Conservation (phyloP, 2,113 vertebrate species). For the Asarcornis scutulata region DNA sequence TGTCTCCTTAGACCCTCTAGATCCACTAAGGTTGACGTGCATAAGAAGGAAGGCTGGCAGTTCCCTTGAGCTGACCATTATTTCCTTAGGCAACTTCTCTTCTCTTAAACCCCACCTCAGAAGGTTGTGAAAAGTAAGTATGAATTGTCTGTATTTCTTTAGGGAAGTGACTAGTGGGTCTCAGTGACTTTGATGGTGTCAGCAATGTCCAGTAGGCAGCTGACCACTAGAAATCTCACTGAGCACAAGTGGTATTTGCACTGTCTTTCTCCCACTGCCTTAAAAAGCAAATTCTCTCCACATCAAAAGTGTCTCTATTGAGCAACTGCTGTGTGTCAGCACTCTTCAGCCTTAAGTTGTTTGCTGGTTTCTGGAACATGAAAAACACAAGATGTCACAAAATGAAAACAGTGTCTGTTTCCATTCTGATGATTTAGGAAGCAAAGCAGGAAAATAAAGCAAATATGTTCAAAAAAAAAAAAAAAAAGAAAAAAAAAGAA, state of each 20-base stretch:
- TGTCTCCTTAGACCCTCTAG: background rate
- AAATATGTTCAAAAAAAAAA: background rate
- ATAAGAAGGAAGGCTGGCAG: background rate
- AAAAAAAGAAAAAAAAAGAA: background rate
- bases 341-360: conserved; percentile 23
- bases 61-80: background rate
- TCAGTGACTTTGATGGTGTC: conserved; percentile 48
- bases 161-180: background rate
- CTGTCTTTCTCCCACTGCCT: conserved; percentile 25
- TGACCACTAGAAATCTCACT: background rate
- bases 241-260: background rate
- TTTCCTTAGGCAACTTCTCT: background rate
- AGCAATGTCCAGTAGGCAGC: conserved; percentile 7
- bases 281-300: conserved; percentile 44
- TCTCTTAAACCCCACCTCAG: background rate
- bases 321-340: conserved; percentile 57
- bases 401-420: conserved; percentile 39
- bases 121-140: background rate
- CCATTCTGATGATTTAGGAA: conserved; percentile 43
- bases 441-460: conserved; percentile 29
- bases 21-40: background rate
- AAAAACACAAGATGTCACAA: conserved; percentile 48
- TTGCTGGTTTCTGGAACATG: conserved; percentile 4
- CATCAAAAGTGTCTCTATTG: conserved; percentile 52
- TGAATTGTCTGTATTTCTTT: background rate